Conservation (phyloP, 2,113 vertebrate genomes). For the Nicator chloris region DNA sequence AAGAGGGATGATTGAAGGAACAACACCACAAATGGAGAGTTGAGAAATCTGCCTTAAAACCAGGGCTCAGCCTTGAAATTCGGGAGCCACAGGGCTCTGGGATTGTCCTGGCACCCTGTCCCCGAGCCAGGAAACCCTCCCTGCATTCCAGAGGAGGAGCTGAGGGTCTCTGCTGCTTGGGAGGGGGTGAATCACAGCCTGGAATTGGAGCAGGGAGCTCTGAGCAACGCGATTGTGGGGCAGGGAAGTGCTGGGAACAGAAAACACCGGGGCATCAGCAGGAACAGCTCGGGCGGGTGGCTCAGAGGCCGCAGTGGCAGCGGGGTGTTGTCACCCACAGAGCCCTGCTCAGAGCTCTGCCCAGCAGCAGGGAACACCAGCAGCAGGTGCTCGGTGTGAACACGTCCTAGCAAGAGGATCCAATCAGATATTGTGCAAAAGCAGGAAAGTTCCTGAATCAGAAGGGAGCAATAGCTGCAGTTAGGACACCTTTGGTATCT, state of each 20-base stretch:
- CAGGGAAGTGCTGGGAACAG: not conserved
- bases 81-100: not conserved
- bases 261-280: not conserved
- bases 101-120: not conserved
- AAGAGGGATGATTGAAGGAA: not conserved
- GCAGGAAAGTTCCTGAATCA: not conserved
- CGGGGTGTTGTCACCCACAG: fast-evolving
- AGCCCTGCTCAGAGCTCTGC: not conserved
- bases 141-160: not conserved
- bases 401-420: not conserved
- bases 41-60: not conserved
- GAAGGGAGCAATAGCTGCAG: not conserved
- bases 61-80: not conserved
- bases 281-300: not conserved
- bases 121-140: not conserved
- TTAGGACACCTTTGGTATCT: not conserved
- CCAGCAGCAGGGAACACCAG: not conserved
- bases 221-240: not conserved
- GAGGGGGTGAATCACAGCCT: not conserved
- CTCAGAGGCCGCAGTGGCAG: not conserved
- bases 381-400: not conserved
- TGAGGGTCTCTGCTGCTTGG: not conserved
- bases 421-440: not conserved
- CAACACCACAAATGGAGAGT: not conserved
- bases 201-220: not conserved